Conservation (phyloP, 2,888 invertebrate species). For the Pyrochroa serraticornis region DNA sequence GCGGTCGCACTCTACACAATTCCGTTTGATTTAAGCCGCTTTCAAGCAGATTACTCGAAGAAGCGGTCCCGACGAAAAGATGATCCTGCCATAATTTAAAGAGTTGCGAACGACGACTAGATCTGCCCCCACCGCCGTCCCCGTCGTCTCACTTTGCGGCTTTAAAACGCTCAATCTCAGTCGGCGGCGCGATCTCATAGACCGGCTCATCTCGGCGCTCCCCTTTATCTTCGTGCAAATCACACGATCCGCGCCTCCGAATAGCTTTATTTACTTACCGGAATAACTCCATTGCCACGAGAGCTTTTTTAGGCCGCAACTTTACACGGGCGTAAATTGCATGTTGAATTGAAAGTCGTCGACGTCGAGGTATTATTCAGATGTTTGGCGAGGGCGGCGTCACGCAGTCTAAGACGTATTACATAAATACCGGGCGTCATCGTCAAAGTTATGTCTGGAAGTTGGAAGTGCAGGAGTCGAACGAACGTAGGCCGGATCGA, state of each 20-base stretch:
- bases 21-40: conserved; percentile 50
- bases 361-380: conserved; percentile 24
- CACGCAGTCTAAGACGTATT: conserved; percentile 15
- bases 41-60: conserved; percentile 47
- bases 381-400: conserved; percentile 8
- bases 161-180: conserved; percentile 48
- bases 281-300: conserved; percentile 50
- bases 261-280: conserved; percentile 54
- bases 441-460: background rate
- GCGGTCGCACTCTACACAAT: conserved; percentile 28
- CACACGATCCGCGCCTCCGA: conserved; percentile 48
- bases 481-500: too few species aligned
- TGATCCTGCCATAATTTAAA: conserved; percentile 44
- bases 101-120: conserved; percentile 38
- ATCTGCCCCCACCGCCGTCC: conserved; percentile 6
- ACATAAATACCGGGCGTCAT: conserved; percentile 9
- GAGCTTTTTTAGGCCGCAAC: conserved; percentile 42
- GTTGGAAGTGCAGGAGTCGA: background rate
- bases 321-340: conserved; percentile 46
- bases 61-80: conserved; percentile 40
- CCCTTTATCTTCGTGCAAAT: conserved; percentile 49
- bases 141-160: conserved; percentile 43
- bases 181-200: conserved; percentile 28
- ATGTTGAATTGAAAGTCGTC: conserved; percentile 37
- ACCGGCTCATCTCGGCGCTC: conserved; percentile 27